Base-by-base conservation (phyloP, 2,888 invertebrate genomes). In the Habrosyne pyritoides region DNA sequence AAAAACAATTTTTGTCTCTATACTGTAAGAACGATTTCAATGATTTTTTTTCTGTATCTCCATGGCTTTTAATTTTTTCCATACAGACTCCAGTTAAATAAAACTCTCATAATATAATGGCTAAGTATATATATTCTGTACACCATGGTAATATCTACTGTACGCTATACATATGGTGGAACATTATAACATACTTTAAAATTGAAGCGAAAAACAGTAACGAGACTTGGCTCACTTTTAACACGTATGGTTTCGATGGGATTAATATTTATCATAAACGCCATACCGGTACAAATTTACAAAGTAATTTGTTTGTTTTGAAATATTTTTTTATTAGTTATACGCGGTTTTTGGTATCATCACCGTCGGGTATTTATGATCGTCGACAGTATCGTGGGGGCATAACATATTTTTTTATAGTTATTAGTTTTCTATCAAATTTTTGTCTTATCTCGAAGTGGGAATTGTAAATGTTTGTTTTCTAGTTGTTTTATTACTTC, bases 221-320 rank as follows among this genome's bases (percentile, higher is more conserved):
- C 18, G 14, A 42, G 42, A 42, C 42, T 42, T 42, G 42, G 42
- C 18, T 18, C 18, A 8, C 8, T 42, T 18, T 18, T 18, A 8
- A 14, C 42, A 18, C 6, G 8, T 8, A 18, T 8, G 14, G 8
- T 42, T n/a, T 8, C 42, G 42, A 42, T 18, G 42, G 18, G 42
- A 18, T 42, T 42, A 18, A 18, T 42, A 42, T 42, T 18, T 18
- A 42, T 42, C 42, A 18, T 42, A 42, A 42, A 42, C 14, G 42
- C 42, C 42, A 18, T 42, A 42, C 42, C 42, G 42, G 42, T 42
- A 42, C 14, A 51, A 66, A 61, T 64, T 47, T 55, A 54, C 10
- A 33, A 59, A 53, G 14, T 33, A 22, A 33, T 30, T 24, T 53
- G 28, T 47, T 42, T 47, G 47, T 48, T 48, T 47, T 18, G 14